Evolutionary conservation across 2,797 vertebrate species (phyloP).

Genomic region (Epinephelus malabaricus): DNA sequence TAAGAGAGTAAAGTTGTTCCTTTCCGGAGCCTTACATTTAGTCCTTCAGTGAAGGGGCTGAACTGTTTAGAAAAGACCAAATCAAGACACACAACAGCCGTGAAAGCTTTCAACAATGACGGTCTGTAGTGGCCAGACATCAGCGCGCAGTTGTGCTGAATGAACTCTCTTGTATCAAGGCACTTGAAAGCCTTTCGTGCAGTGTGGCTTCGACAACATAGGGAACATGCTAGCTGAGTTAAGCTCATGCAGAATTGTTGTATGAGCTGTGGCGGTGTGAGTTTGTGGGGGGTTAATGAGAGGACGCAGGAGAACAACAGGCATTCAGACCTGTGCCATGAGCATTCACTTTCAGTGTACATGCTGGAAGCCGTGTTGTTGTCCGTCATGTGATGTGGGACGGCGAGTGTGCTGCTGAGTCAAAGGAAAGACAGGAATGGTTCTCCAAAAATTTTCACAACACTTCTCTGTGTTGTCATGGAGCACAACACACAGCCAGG

Average conservation of each 20-base stretch:
- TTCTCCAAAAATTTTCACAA: background rate
- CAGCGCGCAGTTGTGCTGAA: conserved; percentile 62
- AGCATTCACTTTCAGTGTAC: conserved; percentile 41
- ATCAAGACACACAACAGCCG: conserved; percentile 37
- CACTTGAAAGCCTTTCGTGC: conserved; percentile 54
- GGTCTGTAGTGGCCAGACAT: conserved; percentile 42
- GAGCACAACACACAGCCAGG: background rate
- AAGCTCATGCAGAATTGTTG: conserved; percentile 55
- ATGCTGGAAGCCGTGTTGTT: conserved; percentile 59
- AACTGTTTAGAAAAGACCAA: conserved; percentile 48
- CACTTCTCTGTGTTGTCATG: background rate
- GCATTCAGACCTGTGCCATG: conserved; percentile 41
- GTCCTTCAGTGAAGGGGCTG: conserved; percentile 17
- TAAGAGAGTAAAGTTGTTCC: conserved; percentile 23
- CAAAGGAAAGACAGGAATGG: conserved; percentile 5
- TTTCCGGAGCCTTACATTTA: conserved; percentile 62
- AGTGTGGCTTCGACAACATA: conserved; percentile 48
- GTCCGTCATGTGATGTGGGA: conserved; percentile 37
- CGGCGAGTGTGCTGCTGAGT: conserved; percentile 25
- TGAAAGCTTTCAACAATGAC: conserved; percentile 50
- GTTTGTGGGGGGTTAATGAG: background rate
- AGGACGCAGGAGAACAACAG: conserved; percentile 42
- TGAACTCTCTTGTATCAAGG: conserved; percentile 58
- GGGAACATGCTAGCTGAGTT: conserved; percentile 71
- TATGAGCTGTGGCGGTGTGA: conserved; percentile 23